phyloP scores from a whole-genome alignment of 2,888 invertebrate species.

The Nomada ferruginata region DNA sequence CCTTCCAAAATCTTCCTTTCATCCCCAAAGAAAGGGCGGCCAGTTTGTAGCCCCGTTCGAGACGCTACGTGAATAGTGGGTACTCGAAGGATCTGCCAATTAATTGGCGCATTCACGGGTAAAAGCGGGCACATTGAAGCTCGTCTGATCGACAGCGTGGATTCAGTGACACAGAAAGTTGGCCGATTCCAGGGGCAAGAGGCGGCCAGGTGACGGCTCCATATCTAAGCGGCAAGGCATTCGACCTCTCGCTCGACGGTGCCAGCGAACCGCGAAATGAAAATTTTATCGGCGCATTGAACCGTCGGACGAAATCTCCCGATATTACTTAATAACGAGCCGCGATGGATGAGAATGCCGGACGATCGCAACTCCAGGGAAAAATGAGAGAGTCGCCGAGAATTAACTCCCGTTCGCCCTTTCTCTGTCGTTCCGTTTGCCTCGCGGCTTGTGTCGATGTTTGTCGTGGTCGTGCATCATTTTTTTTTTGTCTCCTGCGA shows the following conservation, averaged over 20 bases:
- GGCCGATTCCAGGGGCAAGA: slow-evolving; percentile 5
- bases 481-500: not conserved
- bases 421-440: slow-evolving; percentile 15
- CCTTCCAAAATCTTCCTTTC: not conserved
- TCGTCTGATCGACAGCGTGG: slow-evolving; percentile 12
- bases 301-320: slow-evolving; percentile 74
- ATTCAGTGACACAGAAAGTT: slow-evolving; percentile 51
- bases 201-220: slow-evolving; percentile 24
- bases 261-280: slow-evolving; percentile 73
- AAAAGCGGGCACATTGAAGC: slow-evolving; percentile 34
- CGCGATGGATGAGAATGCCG: slow-evolving; percentile 57
- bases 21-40: not conserved
- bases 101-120: slow-evolving; percentile 62
- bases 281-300: slow-evolving; percentile 79
- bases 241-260: slow-evolving; percentile 43
- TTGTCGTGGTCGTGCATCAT: not conserved
- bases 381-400: slow-evolving; percentile 50
- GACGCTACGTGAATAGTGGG: not conserved
- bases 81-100: slow-evolving; percentile 52
- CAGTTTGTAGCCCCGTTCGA: not conserved
- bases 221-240: slow-evolving; percentile 46
- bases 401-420: slow-evolving; percentile 44
- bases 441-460: slow-evolving; percentile 1
- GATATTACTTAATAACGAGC: slow-evolving; percentile 79
- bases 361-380: slow-evolving; percentile 48